Base-by-base conservation (phyloP, 2,888 invertebrate species). In the Bedellia somnulentella region DNA sequence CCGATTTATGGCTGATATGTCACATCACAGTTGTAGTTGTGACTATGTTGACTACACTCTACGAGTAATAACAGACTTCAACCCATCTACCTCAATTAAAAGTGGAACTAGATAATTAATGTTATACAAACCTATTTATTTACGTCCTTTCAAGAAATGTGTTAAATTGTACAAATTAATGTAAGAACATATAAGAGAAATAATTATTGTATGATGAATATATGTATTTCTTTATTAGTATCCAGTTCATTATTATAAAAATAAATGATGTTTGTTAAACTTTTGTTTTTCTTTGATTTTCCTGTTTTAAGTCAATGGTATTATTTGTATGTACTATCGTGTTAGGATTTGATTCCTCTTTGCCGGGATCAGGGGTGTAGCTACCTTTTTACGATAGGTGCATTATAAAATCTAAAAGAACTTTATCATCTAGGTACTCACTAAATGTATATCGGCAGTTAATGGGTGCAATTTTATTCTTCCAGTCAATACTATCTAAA, bases 261-360 rank as follows among this genome's bases (percentile, higher is more conserved):
- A 70, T 71, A 68, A 71, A 64, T 18, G 52, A 75, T 75, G 71
- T 70, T 75, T 75, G 75, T 75, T 75, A 75, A 71, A 32, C 33
- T 34, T 34, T 32, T 30, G 21, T 14, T 39, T 29, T 40, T 41
- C 43, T 44, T 38, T 36, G 29, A 34, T 37, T 33, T 9, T 15
- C 13, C 5, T 18, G n/a, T n/a, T n/a, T n/a, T 27, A n/a, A 11
- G 23, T 21, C 16, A 27, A 27, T 15, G 16, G 9, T 27, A 27
- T 27, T 12, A 25, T 25, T 15, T 15, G 15, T 35, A 31, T 29
- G 27, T 33, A 35, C 33, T 29, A 27, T 16, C 16, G n/a, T 28
- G 14, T 18, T 14, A 24, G 17, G 16, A n/a, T n/a, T n/a, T n/a
- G n/a, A n/a, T n/a, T n/a, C n/a, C n/a, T n/a, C n/a, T n/a, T n/a